phyloP scores from a whole-genome alignment of 2,888 invertebrate genomes.

The Abrostola tripartita region DNA sequence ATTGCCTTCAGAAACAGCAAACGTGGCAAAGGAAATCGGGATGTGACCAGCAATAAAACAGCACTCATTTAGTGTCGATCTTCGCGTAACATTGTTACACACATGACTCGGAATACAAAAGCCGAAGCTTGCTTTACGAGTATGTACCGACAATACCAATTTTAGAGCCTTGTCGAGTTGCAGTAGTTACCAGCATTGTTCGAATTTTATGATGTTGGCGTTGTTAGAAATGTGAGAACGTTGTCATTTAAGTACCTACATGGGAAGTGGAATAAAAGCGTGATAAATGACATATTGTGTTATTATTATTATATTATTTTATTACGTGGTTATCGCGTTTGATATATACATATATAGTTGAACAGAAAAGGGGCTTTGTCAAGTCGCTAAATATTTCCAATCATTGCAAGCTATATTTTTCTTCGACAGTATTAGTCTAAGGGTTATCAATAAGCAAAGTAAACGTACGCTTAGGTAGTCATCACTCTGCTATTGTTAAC shows the following conservation, averaged over 20 bases:
- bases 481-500: too few relatives aligned
- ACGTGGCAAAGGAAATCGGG: constrained; percentile 29
- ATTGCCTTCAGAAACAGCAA: constrained; percentile 28
- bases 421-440: too few relatives aligned
- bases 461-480: too few relatives aligned
- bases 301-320: too few relatives aligned
- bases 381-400: too few relatives aligned
- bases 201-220: constrained; percentile 70
- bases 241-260: constrained; percentile 37
- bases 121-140: constrained; percentile 76
- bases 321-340: too few relatives aligned
- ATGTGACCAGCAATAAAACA: constrained; percentile 39
- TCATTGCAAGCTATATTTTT: too few relatives aligned
- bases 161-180: constrained; percentile 76
- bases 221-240: constrained; percentile 58
- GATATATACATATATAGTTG: too few relatives aligned
- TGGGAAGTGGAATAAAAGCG: constrained; percentile 13
- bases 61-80: constrained; percentile 40
- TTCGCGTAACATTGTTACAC: constrained; percentile 74
- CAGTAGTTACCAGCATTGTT: constrained; percentile 76
- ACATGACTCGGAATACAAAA: constrained; percentile 74
- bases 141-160: constrained; percentile 78
- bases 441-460: too few relatives aligned
- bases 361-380: too few relatives aligned
- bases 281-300: too few relatives aligned